A percentile compares a stretch with the other conserved stretches of the same genome.
Evolutionary conservation across 2,113 vertebrate species (phyloP).

Genomic region (Melanocharis versteri): DNA sequence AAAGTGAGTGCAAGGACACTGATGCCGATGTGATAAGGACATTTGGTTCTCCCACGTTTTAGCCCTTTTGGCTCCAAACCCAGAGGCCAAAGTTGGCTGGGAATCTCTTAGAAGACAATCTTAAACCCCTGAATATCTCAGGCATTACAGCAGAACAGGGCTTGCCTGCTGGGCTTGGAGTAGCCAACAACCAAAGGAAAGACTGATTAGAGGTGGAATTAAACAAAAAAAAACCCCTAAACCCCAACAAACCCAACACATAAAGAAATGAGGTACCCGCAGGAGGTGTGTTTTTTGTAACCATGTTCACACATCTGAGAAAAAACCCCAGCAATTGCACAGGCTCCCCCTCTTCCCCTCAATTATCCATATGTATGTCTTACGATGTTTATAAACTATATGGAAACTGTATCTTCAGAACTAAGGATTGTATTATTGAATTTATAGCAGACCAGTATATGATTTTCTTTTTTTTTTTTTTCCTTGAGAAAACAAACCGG

Average conservation of each 20-base stretch:
- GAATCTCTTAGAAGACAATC: constrained; percentile 61
- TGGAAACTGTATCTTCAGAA: constrained; percentile 89
- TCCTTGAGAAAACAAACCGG: constrained; percentile 54
- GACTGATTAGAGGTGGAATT: constrained; percentile 62
- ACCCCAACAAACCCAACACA: constrained; percentile 5
- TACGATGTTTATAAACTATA: constrained; percentile 88
- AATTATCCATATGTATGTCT: constrained; percentile 72
- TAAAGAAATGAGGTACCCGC: constrained; percentile 50
- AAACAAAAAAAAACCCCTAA: not conserved
- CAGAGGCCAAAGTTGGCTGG: constrained; percentile 55
- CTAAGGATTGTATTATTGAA: constrained; percentile 73
- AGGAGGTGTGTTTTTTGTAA: constrained; percentile 75
- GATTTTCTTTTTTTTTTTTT: constrained; percentile 2
- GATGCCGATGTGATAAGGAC: not conserved
- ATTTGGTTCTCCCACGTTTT: constrained; percentile 39
- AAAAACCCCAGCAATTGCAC: constrained; percentile 49
- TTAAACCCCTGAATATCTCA: constrained; percentile 72
- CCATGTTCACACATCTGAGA: constrained; percentile 63
- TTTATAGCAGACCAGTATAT: constrained; percentile 68
- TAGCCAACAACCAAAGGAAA: constrained; percentile 78
- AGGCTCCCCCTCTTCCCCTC: constrained; percentile 43
- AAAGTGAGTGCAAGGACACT: constrained; percentile 50
- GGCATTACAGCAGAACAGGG: constrained; percentile 72
- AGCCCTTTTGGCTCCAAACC: constrained; percentile 56
- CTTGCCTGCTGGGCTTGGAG: constrained; percentile 66